Evolutionary conservation across 2,797 vertebrate species (phyloP), one percentile per base, ranked within the genome.

Genomic region (Falco peregrinus): DNA sequence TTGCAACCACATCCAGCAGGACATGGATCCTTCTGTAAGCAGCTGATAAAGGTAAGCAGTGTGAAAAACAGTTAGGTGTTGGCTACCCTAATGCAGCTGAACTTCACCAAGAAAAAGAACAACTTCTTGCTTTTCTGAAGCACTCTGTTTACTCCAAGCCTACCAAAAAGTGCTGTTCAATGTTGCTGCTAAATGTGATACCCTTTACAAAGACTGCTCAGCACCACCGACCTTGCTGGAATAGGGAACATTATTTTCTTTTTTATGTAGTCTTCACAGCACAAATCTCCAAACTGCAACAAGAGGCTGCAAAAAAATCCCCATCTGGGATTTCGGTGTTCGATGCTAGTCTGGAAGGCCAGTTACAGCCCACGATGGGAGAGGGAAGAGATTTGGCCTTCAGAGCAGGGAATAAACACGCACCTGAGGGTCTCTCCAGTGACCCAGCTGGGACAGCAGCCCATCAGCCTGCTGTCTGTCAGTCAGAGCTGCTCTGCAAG

Each of bases 291-390:
- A 21, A 0, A 65, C 39, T 11, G 45, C 64, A 64, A 51, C 19
- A 13, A 26, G 7, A 82, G 18, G 39, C 29, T 41, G 37, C 37
- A 59, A 70, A 77, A 63, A 47, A 21, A 20, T 64, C 37, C 37
- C 51, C 9, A 2, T 24, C 11, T 0, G 1, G 77, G 45, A 41
- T 57, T 53, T 59, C 1, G 2, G 15, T 15, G 28, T 9, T 48
- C 9, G 43, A 35, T 35, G 50, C 51, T 31, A 21, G 5, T 5
- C 43, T n/a, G 47, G 61, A 63, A 70, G 48, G 53, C 59, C n/a
- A 11, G 5, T 16, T 53, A 60, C 17, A n/a, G 41, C 28, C 37
- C 11, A 10, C 0, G 0, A 39, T 11, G 13, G 31, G 24, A 57
- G 37, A 47, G 17, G 48, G 63, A 45, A 60, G 39, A 71, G 59